Conservation (phyloP, 1,140 invertebrate species). For the Glomeris maerens region DNA sequence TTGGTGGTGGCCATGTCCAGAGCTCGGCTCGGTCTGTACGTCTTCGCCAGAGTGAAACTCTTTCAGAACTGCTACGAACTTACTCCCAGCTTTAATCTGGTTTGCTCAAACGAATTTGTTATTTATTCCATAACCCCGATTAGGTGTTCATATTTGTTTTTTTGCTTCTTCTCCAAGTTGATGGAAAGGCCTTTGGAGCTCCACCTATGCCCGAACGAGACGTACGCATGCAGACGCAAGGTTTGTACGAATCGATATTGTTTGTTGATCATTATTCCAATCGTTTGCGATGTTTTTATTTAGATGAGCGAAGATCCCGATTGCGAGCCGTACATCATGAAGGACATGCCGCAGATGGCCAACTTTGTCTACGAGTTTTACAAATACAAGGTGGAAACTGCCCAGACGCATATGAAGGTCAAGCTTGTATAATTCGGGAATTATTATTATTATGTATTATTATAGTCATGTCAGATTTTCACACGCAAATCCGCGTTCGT, state of each 20-base stretch:
- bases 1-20: conserved; percentile 96
- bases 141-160: not conserved
- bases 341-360: conserved; percentile 85
- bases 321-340: conserved; percentile 39
- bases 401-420: conserved; percentile 11
- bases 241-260: conserved; percentile 15
- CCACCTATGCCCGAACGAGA: conserved; percentile 59
- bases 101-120: conserved; percentile 31
- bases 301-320: conserved; percentile 26
- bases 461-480: not conserved
- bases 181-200: conserved; percentile 54
- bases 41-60: conserved; percentile 80
- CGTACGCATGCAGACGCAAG: conserved; percentile 52
- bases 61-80: conserved; percentile 96
- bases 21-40: conserved; percentile 90
- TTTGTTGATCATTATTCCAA: not conserved
- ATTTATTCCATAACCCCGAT: conserved; percentile 4
- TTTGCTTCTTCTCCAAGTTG: conserved; percentile 31
- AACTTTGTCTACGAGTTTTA: conserved; percentile 85
- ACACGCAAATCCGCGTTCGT: not conserved
- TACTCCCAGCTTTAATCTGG: conserved; percentile 81
- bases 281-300: conserved; percentile 3
- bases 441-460: conserved; percentile 1
- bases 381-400: conserved; percentile 50
- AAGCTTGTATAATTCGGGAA: too few relatives aligned